Percentiles rank a stretch among this genome's conserved stretches.
Conservation (phyloP, 2,888 invertebrate genomes). For the Timandra comae region DNA sequence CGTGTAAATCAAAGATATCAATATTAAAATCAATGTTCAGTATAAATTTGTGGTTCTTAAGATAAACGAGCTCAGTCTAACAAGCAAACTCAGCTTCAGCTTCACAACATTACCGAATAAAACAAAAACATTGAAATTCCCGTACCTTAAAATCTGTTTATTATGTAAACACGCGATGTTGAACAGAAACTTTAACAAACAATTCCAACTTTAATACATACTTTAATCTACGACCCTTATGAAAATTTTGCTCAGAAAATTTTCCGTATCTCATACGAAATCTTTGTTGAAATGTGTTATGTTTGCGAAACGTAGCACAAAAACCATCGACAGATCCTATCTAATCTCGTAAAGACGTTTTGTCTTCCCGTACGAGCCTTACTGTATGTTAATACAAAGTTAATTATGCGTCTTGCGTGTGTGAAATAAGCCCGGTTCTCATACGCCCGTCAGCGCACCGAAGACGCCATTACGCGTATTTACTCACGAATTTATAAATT, state of each 20-base stretch:
- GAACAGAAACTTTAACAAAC: conserved; percentile 14
- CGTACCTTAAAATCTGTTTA: too few species aligned
- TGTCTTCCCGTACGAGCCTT: conserved; percentile 19
- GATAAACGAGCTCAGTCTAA: too few species aligned
- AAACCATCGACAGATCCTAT: conserved; percentile 33
- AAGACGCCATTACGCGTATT: conserved; percentile 39
- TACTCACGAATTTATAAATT: conserved; percentile 40
- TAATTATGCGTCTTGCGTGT: conserved; percentile 66
- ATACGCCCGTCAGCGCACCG: conserved; percentile 29
- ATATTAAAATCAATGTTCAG: too few species aligned
- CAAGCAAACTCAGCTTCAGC: too few species aligned
- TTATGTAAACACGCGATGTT: conserved; percentile 6
- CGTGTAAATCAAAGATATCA: too few species aligned
- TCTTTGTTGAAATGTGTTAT: conserved; percentile 15
- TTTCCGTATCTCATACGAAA: conserved; percentile 17
- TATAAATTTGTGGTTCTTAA: too few species aligned
- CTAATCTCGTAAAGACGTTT: conserved; percentile 36
- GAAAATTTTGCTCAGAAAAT: conserved; percentile 19
- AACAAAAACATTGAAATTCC: too few species aligned
- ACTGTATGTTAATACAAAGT: conserved; percentile 58
- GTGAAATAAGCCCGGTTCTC: conserved; percentile 49
- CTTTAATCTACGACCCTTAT: conserved; percentile 17
- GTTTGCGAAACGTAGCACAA: conserved; percentile 10
- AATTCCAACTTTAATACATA: conserved; percentile 13
- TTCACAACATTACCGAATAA: too few species aligned